Evolutionary conservation across 2,797 vertebrate species (phyloP), one percentile per base, ranked within the genome.

Genomic region (Esox lucius): DNA sequence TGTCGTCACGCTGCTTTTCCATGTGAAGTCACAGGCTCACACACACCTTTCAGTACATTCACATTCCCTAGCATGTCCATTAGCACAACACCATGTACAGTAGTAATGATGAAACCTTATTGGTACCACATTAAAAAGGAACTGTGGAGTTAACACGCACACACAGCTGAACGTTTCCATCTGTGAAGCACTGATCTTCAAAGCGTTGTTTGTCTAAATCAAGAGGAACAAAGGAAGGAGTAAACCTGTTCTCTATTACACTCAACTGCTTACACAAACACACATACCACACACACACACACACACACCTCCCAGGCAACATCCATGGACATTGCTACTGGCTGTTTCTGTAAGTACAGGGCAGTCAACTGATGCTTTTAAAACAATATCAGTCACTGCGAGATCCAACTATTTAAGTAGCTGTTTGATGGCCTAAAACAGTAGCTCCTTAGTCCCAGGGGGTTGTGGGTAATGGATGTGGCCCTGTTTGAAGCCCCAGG

Each of bases 151-250:
- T 49, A 51, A 76, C 72, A 71, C 49, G 69, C 76, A 73, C 70
- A 51, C 66, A 83, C 80, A 61, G 49, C 82, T 82, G 81, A 92
- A 83, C 81, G 87, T 89, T 92, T 89, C 88, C 91, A 92, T 91
- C 82, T 93, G 93, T 83, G 62, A 72, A 69, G 85, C 81, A 75
- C 81, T 83, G 65, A 73, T 78, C 87, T 91, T 93, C 90, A 94
- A 93, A 92, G 88, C 75, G 85, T 77, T 87, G 79, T 89, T 89
- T 82, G 28, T 87, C 87, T 87, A 77, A 88, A 89, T 91, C 87
- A 71, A 76, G 62, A 71, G 70, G 76, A 90, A 90, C 85, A 91
- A 85, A 82, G 76, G 82, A 85, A 81, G 82, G 86, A 83, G 76
- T 81, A 81, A 83, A 84, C 74, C 83, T 84, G 80, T 51, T 59